Conservation (phyloP, 2,888 invertebrate genomes). For the Phyllotreta striolata region DNA sequence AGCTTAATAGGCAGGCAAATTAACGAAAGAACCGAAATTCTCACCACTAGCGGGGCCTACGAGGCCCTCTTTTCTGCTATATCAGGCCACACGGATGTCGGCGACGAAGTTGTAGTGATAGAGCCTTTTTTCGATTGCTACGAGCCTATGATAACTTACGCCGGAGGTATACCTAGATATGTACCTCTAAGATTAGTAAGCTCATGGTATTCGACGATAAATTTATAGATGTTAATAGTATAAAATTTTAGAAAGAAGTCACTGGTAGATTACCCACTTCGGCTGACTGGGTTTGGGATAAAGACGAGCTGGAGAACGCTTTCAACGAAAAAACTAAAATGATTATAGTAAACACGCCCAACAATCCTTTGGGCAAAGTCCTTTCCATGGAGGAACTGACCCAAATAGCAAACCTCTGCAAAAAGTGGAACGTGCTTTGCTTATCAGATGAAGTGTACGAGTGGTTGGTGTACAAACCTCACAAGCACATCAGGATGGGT, state of each 20-base stretch:
- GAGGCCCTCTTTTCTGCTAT: slow-evolving; percentile 90
- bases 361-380: slow-evolving; percentile 97
- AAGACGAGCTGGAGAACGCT: slow-evolving; percentile 76
- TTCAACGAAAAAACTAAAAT: slow-evolving; percentile 92
- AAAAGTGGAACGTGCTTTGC: slow-evolving; percentile 90
- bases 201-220: not conserved
- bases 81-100: slow-evolving; percentile 76
- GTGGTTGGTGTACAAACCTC: slow-evolving; percentile 89
- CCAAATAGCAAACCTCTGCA: slow-evolving; percentile 86
- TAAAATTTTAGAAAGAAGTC: slow-evolving; percentile 37
- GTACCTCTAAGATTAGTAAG: slow-evolving; percentile 78
- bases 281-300: slow-evolving; percentile 89
- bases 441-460: slow-evolving; percentile 98
- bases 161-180: slow-evolving; percentile 86
- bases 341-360: slow-evolving; percentile 95
- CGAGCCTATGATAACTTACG: slow-evolving; percentile 89
- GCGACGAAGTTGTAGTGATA: slow-evolving; percentile 93
- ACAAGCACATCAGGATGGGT: slow-evolving; percentile 91
- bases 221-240: not conserved
- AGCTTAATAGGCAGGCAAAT: slow-evolving; percentile 76
- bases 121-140: slow-evolving; percentile 99
- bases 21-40: slow-evolving; percentile 85
- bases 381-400: slow-evolving; percentile 74
- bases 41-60: slow-evolving; percentile 93
- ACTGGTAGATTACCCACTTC: slow-evolving; percentile 67